Conservation (phyloP, 2,888 invertebrate species). For the Leptura quadrifasciata region DNA sequence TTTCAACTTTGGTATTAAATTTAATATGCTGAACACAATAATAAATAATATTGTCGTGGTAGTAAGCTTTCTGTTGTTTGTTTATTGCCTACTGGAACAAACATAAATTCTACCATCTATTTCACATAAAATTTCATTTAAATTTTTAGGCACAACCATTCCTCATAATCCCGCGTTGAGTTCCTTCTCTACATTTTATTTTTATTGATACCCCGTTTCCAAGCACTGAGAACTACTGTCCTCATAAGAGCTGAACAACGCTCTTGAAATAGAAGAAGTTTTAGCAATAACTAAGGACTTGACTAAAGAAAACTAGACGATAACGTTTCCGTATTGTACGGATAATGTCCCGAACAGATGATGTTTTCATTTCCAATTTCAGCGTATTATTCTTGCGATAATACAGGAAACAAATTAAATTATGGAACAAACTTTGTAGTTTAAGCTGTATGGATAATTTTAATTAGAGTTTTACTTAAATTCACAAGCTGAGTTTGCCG, state of each 20-base stretch:
- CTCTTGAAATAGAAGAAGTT: background rate
- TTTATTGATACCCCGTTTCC: background rate
- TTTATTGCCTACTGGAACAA: too few species aligned
- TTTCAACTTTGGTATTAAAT: too few species aligned
- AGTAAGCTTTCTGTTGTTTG: too few species aligned
- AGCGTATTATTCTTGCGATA: constrained; percentile 4
- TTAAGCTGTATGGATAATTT: constrained; percentile 17
- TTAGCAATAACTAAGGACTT: background rate
- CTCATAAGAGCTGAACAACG: background rate
- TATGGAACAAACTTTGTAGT: constrained; percentile 7
- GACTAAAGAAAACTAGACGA: background rate
- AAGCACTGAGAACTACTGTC: background rate
- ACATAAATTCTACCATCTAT: too few species aligned
- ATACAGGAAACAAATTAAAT: constrained; percentile 27
- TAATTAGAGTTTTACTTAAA: constrained; percentile 24
- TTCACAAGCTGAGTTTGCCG: constrained; percentile 18
- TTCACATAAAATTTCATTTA: too few species aligned
- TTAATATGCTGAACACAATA: too few species aligned
- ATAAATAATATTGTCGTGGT: too few species aligned
- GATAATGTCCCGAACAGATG: constrained; percentile 2
- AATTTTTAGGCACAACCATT: too few species aligned
- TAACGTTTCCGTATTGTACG: background rate
- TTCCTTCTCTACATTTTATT: background rate
- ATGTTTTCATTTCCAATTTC: constrained; percentile 16
- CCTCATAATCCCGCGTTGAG: too few species aligned